Evolutionary conservation across 35 echinoderm and acorn worm genomes (phyloP).

Genomic region (Amphiura filiformis): DNA sequence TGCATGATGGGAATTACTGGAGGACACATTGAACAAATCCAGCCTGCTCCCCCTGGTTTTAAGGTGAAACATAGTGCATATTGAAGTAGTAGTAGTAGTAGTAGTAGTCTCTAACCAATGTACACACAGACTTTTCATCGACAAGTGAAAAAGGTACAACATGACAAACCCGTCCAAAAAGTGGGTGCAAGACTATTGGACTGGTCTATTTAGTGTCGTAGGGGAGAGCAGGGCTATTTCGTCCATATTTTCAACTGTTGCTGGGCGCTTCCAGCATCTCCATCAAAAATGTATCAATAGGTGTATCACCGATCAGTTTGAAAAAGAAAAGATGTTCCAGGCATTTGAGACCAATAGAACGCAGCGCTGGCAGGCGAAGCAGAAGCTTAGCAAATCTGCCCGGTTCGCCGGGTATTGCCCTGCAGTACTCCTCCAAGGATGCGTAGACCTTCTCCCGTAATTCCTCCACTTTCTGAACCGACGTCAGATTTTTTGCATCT

Average conservation of each 20-base stretch:
- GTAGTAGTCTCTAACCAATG: neutral
- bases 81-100: neutral
- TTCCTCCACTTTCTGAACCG: conserved; percentile 97
- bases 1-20: conserved; percentile 13
- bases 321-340: conserved; percentile 98
- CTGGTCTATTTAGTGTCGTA: neutral
- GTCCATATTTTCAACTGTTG: conserved; percentile 75
- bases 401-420: conserved; percentile 78
- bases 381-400: conserved; percentile 80
- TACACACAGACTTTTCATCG: neutral
- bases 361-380: conserved; percentile 88
- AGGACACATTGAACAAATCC: conserved; percentile 6
- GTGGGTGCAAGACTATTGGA: conserved; percentile 1
- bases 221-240: neutral
- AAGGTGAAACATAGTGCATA: neutral
- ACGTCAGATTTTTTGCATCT: conserved; percentile 98
- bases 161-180: neutral
- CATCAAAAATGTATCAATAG: conserved; percentile 99
- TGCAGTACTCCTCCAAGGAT: conserved; percentile 88
- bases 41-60: neutral
- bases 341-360: conserved; percentile 99
- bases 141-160: neutral
- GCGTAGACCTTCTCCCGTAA: conserved; percentile 97
- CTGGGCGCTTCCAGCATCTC: conserved; percentile 98
- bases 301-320: conserved; percentile 95